Evolutionary conservation across 2,888 invertebrate genomes (phyloP), one percentile per base, ranked within the genome.

Genomic region (Pegoplata infirma): DNA sequence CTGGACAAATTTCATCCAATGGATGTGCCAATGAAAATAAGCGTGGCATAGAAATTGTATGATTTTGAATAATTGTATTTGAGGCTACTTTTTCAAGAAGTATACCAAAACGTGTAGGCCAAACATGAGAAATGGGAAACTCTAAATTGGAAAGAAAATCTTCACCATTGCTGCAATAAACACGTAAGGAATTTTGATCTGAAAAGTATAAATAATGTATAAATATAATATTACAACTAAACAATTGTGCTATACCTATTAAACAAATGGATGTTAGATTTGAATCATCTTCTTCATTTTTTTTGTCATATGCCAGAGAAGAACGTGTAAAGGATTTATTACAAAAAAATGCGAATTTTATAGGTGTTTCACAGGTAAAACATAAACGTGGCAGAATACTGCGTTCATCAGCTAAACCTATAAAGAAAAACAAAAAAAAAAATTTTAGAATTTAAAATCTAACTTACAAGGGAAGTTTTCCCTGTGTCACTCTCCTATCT

Each of bases 21-120:
- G 98, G 98, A 91, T 98, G 97, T 0, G 94, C 92, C 73, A 98
- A 90, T 7, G 97, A 96, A 88, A 96, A 98, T 56, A 97, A 91
- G 0, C 94, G 93, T 0, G 97, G 96, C 85, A 95, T 91, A 0
- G 91, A 90, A 59, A 92, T 90, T 46, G 86, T 82, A 5, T 88
- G 84, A 55, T 87, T 84, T 44, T 88, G 87, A 25, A 90, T 83
- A 10, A 86, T 81, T 0, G 89, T 85, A 51, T 83, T 86, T 12
- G 87, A 86, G 0, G 91, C 91, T 72, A 93, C 92, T 82, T 94
- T 94, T 88, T 97, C 97, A 81, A 98, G 90, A 53, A 98, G 88
- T 32, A 98, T 91, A 3, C 98, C 98, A 90, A 93, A 96, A 85
- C 94, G 94, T 83, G 95, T 96, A 0, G 93, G 91, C 97, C 97